Conservation (phyloP, 1,140 invertebrate species). For the Drosophila serrata region DNA sequence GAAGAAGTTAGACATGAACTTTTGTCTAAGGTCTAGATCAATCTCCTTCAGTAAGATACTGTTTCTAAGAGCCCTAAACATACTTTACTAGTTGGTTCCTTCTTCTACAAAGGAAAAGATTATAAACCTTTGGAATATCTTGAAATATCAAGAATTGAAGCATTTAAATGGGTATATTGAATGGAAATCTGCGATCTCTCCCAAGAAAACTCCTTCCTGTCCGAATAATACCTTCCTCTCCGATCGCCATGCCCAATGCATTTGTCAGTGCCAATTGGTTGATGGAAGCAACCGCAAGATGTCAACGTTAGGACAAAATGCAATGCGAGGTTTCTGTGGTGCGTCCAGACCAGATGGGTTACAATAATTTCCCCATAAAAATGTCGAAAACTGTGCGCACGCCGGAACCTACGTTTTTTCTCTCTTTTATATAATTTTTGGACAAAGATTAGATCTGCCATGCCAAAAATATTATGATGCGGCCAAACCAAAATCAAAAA, state of each 20-base stretch:
- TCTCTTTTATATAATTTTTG: constrained; percentile 13
- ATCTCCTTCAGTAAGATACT: no score
- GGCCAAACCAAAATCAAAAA: constrained; percentile 36
- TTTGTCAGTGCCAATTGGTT: constrained; percentile 66
- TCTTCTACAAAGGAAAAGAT: no score
- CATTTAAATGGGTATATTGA: no score
- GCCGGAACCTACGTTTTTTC: constrained; percentile 56
- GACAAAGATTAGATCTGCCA: constrained; percentile 80
- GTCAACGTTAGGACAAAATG: constrained; percentile 81
- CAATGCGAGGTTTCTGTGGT: constrained; percentile 73
- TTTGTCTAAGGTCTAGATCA: no score
- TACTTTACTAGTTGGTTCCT: no score
- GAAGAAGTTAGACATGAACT: no score
- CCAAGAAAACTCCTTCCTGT: constrained; percentile 18
- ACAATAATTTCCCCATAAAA: constrained; percentile 83
- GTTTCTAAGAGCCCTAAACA: no score
- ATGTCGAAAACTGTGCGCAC: constrained; percentile 69
- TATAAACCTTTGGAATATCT: no score
- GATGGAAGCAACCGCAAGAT: constrained; percentile 48
- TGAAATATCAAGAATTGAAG: no score
- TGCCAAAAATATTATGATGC: constrained; percentile 82
- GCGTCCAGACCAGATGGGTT: constrained; percentile 62
- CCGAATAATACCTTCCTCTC: constrained; percentile 14
- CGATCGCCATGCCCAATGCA: constrained; percentile 54
- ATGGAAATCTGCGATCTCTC: neutral